These are phyloP conservation scores for Ceratina calcarata DNA, from an alignment of 1,140 invertebrate genomes.

Conservation along the genomic window DNA sequence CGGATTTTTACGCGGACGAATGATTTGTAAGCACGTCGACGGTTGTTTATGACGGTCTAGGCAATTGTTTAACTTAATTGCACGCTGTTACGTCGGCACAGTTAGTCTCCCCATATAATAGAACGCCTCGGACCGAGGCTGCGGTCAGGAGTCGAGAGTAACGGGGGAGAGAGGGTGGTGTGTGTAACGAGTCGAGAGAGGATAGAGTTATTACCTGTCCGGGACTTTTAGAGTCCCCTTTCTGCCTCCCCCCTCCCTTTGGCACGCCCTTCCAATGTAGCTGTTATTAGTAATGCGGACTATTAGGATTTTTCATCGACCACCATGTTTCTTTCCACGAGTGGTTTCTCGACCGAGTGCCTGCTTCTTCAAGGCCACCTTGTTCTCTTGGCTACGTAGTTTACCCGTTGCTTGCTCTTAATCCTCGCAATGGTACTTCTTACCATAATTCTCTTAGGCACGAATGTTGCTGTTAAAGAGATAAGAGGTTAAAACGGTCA, in stretches of 20 bases:
- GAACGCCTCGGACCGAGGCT: constrained; percentile 37
- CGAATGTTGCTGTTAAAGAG: no score
- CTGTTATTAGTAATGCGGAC: constrained; percentile 72
- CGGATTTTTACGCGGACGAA: constrained; percentile 57
- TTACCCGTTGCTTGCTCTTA: no score
- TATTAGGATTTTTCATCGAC: constrained; percentile 70
- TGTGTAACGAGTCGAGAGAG: constrained; percentile 51
- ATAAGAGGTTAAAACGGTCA: no score
- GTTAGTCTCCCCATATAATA: constrained; percentile 72
- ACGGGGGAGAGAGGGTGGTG: neutral
- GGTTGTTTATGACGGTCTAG: constrained; percentile 73
- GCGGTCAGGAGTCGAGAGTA: constrained; percentile 4
- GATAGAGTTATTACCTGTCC: constrained; percentile 77
- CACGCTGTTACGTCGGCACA: constrained; percentile 73
- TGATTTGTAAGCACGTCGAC: constrained; percentile 73
- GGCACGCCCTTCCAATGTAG: constrained; percentile 76
- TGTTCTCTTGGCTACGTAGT: no score
- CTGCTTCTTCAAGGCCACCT: no score
- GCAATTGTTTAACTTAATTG: constrained; percentile 79
- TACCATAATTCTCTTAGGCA: no score
- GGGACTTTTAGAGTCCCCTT: constrained; percentile 73
- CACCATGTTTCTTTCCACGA: constrained; percentile 7
- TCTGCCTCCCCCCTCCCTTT: neutral
- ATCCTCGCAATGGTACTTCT: no score
- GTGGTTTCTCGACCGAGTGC: neutral